Evolutionary conservation across 2,113 vertebrate species (phyloP).

Genomic region (Centrocercus urophasianus): DNA sequence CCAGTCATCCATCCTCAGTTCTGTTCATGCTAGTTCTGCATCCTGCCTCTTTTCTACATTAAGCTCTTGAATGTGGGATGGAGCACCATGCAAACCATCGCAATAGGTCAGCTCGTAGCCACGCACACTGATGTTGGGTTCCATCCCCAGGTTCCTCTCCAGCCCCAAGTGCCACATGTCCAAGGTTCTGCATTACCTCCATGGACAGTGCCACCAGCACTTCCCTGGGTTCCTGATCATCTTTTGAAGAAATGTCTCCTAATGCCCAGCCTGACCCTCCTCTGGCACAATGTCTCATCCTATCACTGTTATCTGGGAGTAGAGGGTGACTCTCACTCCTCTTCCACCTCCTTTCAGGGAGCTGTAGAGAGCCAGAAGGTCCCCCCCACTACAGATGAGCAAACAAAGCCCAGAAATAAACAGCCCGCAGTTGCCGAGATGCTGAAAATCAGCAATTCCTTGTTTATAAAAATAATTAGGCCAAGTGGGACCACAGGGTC

Average conservation of each 20-base stretch:
- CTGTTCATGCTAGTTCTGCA: background rate
- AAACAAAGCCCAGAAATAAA: background rate
- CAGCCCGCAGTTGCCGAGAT: background rate
- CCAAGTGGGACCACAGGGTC: accelerated
- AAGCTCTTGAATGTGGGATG: background rate
- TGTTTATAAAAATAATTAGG: background rate
- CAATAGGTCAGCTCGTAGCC: too few species aligned
- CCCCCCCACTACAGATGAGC: background rate
- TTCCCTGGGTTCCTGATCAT: too few species aligned
- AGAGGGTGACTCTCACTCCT: background rate
- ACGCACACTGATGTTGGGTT: background rate
- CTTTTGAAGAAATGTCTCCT: too few species aligned
- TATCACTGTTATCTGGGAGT: background rate
- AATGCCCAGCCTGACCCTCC: background rate
- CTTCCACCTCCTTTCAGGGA: background rate
- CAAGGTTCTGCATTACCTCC: too few species aligned
- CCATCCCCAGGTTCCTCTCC: background rate
- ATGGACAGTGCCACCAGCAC: too few species aligned
- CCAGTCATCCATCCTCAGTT: background rate
- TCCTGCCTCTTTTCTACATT: background rate
- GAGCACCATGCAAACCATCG: background rate
- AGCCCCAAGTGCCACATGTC: too few species aligned
- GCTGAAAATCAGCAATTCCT: background rate
- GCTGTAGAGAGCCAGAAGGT: background rate
- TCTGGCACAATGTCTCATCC: background rate